Conservation (phyloP, 2,797 vertebrate genomes). For the Hozukius guyotensis region DNA sequence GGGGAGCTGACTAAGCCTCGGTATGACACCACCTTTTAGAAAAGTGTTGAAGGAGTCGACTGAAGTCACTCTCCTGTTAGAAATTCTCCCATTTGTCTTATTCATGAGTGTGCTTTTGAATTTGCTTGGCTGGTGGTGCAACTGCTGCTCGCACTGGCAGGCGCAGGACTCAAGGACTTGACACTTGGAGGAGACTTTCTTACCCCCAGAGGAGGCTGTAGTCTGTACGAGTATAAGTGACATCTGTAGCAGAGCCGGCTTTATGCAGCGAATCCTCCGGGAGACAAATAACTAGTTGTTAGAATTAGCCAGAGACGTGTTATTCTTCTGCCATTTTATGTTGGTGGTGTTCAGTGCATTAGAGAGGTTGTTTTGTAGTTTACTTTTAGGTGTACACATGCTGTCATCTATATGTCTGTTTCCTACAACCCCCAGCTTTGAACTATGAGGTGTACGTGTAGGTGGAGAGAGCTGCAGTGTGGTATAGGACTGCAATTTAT, state of each 20-base stretch:
- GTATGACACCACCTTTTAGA: constrained; percentile 46
- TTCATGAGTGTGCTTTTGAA: constrained; percentile 60
- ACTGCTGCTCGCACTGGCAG: constrained; percentile 37
- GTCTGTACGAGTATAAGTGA: constrained; percentile 20
- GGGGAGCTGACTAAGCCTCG: constrained; percentile 37
- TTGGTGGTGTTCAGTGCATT: background rate
- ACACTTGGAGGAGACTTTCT: constrained; percentile 44
- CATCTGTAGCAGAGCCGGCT: constrained; percentile 15
- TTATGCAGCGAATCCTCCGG: constrained; percentile 4
- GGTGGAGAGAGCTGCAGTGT: background rate
- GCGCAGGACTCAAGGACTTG: constrained; percentile 50
- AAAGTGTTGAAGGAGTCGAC: constrained; percentile 49
- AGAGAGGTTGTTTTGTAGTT: constrained; percentile 4
- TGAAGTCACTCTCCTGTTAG: constrained; percentile 47
- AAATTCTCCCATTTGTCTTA: constrained; percentile 63
- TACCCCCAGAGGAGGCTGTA: constrained; percentile 34
- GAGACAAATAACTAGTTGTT: constrained; percentile 21
- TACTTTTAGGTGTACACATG: background rate
- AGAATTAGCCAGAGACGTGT: constrained; percentile 13
- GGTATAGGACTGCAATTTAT: background rate
- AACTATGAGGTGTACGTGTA: background rate
- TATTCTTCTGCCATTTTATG: background rate
- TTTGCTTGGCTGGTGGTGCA: constrained; percentile 53
- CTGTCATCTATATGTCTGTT: background rate
- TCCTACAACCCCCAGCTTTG: background rate